A percentile compares a stretch with the other conserved stretches of the same genome.
phyloP scores from a whole-genome alignment of 2,888 invertebrate genomes.

The Myathropa florea region DNA sequence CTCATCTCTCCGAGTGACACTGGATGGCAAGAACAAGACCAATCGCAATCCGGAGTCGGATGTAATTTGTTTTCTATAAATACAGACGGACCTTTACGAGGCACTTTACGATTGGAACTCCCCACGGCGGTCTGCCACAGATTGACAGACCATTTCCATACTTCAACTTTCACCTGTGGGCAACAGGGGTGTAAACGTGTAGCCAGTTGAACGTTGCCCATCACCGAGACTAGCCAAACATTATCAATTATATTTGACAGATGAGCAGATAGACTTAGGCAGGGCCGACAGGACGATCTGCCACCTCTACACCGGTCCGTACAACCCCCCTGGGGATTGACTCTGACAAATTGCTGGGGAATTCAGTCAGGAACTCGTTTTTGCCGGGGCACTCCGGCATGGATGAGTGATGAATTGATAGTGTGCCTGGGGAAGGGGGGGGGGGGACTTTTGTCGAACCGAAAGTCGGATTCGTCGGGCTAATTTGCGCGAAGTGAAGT shows the following conservation, averaged over 20 bases:
- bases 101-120: conserved; percentile 14
- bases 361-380: conserved; percentile 26
- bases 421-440: neutral
- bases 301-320: neutral
- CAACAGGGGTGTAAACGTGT: neutral
- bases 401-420: conserved; percentile 58
- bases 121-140: conserved; percentile 9
- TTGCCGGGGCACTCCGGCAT: neutral
- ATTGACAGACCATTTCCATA: conserved; percentile 41
- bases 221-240: conserved; percentile 21
- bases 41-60: conserved; percentile 37
- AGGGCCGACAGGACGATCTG: conserved; percentile 39
- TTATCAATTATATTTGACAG: conserved; percentile 68
- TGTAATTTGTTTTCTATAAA: conserved; percentile 62
- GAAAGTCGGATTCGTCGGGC: neutral
- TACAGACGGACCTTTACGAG: neutral
- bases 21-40: neutral
- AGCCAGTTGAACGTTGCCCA: conserved; percentile 8
- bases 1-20: conserved; percentile 34
- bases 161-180: conserved; percentile 48
- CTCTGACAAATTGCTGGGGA: conserved; percentile 65
- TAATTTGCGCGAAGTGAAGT: conserved; percentile 31
- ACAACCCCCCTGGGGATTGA: neutral
- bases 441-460: neutral
- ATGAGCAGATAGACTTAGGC: conserved; percentile 51